Evolutionary conservation across 2,888 invertebrate genomes (phyloP).

Genomic region (Campopleginae sp.): DNA sequence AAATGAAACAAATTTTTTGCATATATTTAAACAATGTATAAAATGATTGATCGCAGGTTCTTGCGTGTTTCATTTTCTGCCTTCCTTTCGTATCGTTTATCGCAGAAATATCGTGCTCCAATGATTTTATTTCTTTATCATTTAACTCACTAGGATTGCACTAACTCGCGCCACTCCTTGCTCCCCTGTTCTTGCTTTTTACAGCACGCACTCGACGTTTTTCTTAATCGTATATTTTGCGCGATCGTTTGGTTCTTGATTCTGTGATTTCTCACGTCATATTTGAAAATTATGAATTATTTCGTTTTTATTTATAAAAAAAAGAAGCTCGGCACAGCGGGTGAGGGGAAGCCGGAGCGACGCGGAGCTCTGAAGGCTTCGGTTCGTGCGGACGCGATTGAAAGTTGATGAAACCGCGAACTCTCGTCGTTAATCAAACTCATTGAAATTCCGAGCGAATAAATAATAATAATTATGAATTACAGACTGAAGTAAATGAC

Average conservation of each 20-base stretch:
- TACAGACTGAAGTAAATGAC: background rate
- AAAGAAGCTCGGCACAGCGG: conserved; percentile 35
- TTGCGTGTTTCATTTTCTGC: conserved; percentile 45
- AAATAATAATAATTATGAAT: conserved; percentile 29
- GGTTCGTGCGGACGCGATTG: conserved; percentile 22
- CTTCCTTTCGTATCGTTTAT: conserved; percentile 24
- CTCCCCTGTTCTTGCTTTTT: conserved; percentile 47
- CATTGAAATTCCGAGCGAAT: conserved; percentile 28
- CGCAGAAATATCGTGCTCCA: conserved; percentile 7
- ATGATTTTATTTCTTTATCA: conserved; percentile 19
- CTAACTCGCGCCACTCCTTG: conserved; percentile 68
- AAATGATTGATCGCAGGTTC: conserved; percentile 52
- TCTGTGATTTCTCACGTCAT: background rate
- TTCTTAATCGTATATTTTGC: conserved; percentile 43
- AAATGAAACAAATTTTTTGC: conserved; percentile 14
- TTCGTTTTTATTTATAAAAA: conserved; percentile 31
- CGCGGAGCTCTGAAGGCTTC: conserved; percentile 61
- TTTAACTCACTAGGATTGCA: conserved; percentile 66
- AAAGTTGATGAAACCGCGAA: conserved; percentile 39
- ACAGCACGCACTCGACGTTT: conserved; percentile 8
- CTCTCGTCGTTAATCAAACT: conserved; percentile 1
- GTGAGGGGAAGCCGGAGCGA: conserved; percentile 55
- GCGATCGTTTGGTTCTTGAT: conserved; percentile 15
- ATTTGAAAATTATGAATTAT: conserved; percentile 2
- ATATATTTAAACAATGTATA: conserved; percentile 25